Evolutionary conservation across 2,888 invertebrate species (phyloP), one percentile per base, ranked within the genome.

Genomic region (Nipponacmea schrenckii): DNA sequence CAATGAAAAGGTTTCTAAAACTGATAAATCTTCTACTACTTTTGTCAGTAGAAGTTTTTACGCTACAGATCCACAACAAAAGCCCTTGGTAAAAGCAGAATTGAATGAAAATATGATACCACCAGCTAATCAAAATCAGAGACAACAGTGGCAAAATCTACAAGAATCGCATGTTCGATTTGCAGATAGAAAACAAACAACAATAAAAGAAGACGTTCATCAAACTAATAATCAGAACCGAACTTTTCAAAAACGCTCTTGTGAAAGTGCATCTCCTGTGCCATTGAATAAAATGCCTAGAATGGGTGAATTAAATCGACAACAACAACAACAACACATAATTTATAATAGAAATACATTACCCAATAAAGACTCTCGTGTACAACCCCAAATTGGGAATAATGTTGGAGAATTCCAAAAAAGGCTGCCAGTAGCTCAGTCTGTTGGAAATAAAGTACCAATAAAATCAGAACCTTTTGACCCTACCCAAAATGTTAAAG

Each of bases 1-100:
- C 20, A 56, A 56, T 56, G 56, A 56, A 56, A 56, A 20, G 14
- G 56, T 56, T 56, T 56, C 56, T 24, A 56, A 56, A 56, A 56
- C 56, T 56, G 56, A 56, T 56, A 20, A 56, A 24, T 56, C 56
- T 0, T 24, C 20, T 56, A 56, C 24, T 10, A 56, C 56, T 14
- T 56, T 56, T 24, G 24, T 24, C 8, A 56, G 56, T 24, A 56
- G 56, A 56, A 56, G 56, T 56, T 56, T 56, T 56, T 56, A 56
- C 20, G 56, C 56, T 15, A 56, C 24, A 15, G 56, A 56, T 56
- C 56, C 56, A 12, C 56, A 56, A 24, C 56, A 20, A 17, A 56
- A 56, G 24, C 56, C 56, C 7, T 20, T 20, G 14, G 24, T 56
- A 24, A 39, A 39, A 10, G 39, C 39, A 39, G 39, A 39, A 39